These are phyloP conservation scores for Phenganax stokvisi DNA, from an alignment of 92 coral and sea anemone species.

Conservation along the genomic window DNA sequence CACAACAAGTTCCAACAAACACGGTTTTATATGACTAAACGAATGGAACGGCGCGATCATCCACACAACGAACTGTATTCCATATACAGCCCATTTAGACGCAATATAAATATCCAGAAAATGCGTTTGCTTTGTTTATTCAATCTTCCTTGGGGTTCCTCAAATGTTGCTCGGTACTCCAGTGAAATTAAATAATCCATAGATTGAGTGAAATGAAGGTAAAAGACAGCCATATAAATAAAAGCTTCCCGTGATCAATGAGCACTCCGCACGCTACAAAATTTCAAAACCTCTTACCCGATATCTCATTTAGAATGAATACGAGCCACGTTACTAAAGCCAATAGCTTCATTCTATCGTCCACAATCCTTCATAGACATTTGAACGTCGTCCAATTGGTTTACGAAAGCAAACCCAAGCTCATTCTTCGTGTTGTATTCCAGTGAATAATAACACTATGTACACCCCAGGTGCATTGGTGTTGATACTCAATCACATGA, in stretches of 20 bases:
- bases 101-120: not conserved
- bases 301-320: not conserved
- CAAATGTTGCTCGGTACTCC: not conserved
- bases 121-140: not conserved
- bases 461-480: slow-evolving; percentile 45
- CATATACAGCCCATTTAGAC: slow-evolving; percentile 4
- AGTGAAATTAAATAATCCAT: not conserved
- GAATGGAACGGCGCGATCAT: slow-evolving; percentile 28
- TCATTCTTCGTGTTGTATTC: not conserved
- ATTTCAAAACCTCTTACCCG: slow-evolving; percentile 23
- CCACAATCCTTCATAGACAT: slow-evolving; percentile 16
- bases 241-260: slow-evolving; percentile 9
- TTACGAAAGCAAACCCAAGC: not conserved
- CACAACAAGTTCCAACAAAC: not conserved
- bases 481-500: slow-evolving; percentile 19
- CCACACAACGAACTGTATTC: slow-evolving; percentile 3
- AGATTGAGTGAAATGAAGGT: not conserved
- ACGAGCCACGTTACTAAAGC: slow-evolving; percentile 8
- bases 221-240: not conserved
- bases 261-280: slow-evolving; percentile 3
- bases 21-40: not conserved
- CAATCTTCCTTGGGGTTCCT: not conserved
- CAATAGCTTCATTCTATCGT: slow-evolving; percentile 29
- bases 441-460: slow-evolving; percentile 7
- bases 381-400: slow-evolving; percentile 3